Percentiles rank a stretch among this genome's conserved stretches.
Conservation (phyloP, 2,888 invertebrate species). For the Clitarchus hookeri region DNA sequence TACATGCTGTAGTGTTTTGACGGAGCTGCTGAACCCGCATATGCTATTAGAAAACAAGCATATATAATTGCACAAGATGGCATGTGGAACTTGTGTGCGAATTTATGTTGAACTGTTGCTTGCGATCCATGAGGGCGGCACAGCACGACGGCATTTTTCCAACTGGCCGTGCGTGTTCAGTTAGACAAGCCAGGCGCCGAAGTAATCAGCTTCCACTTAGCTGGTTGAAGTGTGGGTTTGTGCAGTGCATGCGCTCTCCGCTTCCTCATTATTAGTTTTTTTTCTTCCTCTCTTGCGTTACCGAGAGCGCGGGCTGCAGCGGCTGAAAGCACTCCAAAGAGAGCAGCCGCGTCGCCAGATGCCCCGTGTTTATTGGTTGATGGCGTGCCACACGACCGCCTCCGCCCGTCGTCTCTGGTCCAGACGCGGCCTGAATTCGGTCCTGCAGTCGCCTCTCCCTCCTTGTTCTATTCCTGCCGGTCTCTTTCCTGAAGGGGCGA, state of each 20-base stretch:
- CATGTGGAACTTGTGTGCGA: too few species aligned
- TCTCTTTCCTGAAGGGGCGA: not conserved
- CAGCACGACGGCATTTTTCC: too few species aligned
- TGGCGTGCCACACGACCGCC: not conserved
- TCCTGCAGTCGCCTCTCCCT: not conserved
- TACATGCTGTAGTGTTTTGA: too few species aligned
- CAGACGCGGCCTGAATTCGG: too few species aligned
- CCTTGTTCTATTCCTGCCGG: not conserved
- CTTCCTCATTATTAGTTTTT: not conserved
- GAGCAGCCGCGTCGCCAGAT: not conserved
- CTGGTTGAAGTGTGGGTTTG: not conserved
- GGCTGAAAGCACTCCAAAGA: not conserved
- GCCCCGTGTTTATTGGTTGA: slow-evolving; percentile 1
- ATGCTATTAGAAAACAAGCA: too few species aligned
- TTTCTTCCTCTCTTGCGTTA: not conserved
- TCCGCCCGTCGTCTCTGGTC: not conserved
- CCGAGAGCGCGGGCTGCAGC: not conserved
- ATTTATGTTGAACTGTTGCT: too few species aligned
- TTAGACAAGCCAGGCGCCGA: not conserved
- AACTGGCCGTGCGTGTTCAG: too few species aligned
- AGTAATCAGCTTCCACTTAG: not conserved
- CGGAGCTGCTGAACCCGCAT: too few species aligned
- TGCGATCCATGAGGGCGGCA: too few species aligned
- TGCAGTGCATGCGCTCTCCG: not conserved
- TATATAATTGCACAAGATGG: too few species aligned